Evolutionary conservation across 1,140 invertebrate species (phyloP), one percentile per base, ranked within the genome.

Genomic region (Drosophila orena): DNA sequence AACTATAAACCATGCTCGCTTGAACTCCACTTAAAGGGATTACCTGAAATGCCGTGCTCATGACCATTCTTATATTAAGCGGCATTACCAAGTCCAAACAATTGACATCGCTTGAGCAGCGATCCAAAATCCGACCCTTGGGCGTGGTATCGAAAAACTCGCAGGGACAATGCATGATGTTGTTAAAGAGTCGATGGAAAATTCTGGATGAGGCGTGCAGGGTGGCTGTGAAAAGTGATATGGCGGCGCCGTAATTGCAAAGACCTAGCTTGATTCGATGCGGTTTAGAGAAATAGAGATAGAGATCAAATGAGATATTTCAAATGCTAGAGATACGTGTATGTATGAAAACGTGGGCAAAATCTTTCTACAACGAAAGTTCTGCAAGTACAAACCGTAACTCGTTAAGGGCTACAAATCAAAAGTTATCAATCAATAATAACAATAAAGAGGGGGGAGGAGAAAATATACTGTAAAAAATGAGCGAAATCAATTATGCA

Each of bases 121-220:
- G 94, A 93, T 95, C 96, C 78, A 97, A 92, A 69, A 97, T 94
- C 77, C 96, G 94, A 79, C 96, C 96, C 77, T 94, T 92, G 22
- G 97, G 96, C 78, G 95, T 96, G 43, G 93, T 94, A 93, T 97
- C 96, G 93, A 96, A 97, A 94, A 97, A 97, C 70, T 93, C 93
- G 92, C 96, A 95, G 59, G 96, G 95, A 81, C 94, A 94, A 66
- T 93, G 94, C 78, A 97, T 91, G 91, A 92, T 94, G 94, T 78
- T 92, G 86, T 71, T 97, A 93, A 77, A 97, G 92, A 74, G 69
- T 69, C 64, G 70, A 38, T 61, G 72, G 34, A 90, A 91, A 11
- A 91, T 68, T 35, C 60, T 58, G 40, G 70, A 78, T 65, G 90
- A 94, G 68, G 95, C 95, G 76, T 93, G 92, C 73, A 96, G 71